These are phyloP conservation scores for Troglohyphantes excavatus DNA, from an alignment of 2,888 invertebrate genomes.

Conservation along the genomic window DNA sequence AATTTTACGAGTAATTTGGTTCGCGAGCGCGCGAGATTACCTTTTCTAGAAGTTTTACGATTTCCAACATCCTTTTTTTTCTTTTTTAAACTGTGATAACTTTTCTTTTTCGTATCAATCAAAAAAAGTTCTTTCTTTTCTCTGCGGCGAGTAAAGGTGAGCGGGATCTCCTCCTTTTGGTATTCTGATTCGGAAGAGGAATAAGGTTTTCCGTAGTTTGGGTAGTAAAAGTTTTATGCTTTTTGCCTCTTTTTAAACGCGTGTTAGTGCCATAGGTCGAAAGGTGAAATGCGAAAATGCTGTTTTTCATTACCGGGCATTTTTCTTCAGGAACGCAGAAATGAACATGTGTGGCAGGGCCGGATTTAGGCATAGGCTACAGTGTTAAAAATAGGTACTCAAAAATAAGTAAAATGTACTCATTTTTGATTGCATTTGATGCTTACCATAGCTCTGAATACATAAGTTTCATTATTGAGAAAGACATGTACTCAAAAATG, in stretches of 20 bases:
- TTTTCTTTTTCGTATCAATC: conserved; percentile 34
- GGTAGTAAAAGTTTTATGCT: conserved; percentile 59
- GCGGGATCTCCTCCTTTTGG: neutral
- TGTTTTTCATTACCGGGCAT: neutral
- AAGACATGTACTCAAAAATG: too few species aligned
- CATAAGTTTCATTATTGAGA: too few species aligned
- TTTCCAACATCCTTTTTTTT: neutral
- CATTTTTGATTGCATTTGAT: too few species aligned
- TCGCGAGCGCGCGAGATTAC: conserved; percentile 37
- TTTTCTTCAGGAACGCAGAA: too few species aligned
- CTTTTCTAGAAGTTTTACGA: conserved; percentile 53
- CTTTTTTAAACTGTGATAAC: conserved; percentile 66
- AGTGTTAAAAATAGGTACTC: too few species aligned
- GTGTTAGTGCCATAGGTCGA: conserved; percentile 37
- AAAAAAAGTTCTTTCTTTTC: conserved; percentile 13
- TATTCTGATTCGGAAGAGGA: conserved; percentile 36
- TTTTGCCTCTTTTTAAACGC: conserved; percentile 43
- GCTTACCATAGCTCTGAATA: too few species aligned
- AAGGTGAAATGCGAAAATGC: conserved; percentile 11
- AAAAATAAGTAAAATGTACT: too few species aligned
- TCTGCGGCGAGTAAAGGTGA: conserved; percentile 14
- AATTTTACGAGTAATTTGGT: conserved; percentile 43
- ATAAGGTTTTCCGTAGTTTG: conserved; percentile 65
- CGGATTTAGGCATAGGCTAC: too few species aligned
- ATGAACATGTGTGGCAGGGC: too few species aligned